A percentile compares a stretch with the other conserved stretches of the same genome.
phyloP scores from a whole-genome alignment of 2,797 vertebrate genomes.

The Sternotherus odoratus region DNA sequence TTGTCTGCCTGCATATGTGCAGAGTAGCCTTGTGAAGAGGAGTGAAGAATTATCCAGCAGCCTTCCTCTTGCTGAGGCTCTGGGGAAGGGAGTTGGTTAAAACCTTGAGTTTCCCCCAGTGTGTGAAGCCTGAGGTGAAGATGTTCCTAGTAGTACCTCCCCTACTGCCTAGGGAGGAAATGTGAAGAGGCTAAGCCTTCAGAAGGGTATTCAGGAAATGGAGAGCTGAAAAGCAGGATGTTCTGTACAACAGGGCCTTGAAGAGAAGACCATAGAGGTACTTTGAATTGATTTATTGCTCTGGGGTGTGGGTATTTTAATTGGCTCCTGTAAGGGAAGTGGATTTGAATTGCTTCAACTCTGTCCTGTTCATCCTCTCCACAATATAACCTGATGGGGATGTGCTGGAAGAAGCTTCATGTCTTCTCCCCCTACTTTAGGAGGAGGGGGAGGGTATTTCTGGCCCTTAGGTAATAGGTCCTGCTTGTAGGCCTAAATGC shows the following conservation, averaged over 20 bases:
- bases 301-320: neutral
- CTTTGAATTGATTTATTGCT: neutral
- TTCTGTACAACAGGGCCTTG: fast-evolving
- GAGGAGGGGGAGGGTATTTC: neutral
- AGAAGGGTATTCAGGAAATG: neutral
- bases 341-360: neutral
- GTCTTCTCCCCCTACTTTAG: fast-evolving
- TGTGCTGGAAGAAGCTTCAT: neutral
- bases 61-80: neutral
- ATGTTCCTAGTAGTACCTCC: neutral
- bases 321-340: neutral
- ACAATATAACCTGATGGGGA: no score
- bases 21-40: neutral
- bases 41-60: neutral
- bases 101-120: neutral
- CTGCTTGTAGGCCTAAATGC: neutral
- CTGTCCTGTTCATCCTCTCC: neutral
- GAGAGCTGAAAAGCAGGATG: neutral
- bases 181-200: fast-evolving
- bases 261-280: neutral
- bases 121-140: neutral
- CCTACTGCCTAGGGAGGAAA: neutral
- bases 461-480: neutral
- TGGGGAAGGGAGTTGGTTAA: fast-evolving
- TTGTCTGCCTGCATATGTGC: no score